Percentiles rank a stretch among this genome's conserved stretches.
These are phyloP conservation scores for Temnothorax nylanderi DNA, from an alignment of 1,140 invertebrate genomes.

Conservation along the genomic window DNA sequence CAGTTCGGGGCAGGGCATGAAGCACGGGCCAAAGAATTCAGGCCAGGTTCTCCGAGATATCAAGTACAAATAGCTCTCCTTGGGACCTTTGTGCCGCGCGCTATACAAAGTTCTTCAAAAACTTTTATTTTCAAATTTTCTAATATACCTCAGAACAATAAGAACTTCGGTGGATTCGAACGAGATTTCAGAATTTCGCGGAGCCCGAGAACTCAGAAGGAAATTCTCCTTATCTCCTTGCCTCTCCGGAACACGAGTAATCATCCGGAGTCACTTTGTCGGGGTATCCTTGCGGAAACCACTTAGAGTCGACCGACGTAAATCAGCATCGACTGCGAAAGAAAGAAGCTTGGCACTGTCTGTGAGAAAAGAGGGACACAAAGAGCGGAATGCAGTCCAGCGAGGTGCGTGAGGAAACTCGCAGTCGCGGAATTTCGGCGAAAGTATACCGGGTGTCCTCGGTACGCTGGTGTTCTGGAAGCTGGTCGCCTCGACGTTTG, in stretches of 20 bases:
- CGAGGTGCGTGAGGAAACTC: slow-evolving; percentile 71
- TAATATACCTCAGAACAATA: background rate
- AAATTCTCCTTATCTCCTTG: background rate
- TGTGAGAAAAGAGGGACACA: slow-evolving; percentile 69
- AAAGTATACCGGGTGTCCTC: slow-evolving; percentile 78
- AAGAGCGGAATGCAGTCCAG: slow-evolving; percentile 78
- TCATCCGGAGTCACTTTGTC: background rate
- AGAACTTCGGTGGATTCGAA: background rate
- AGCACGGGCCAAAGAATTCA: slow-evolving; percentile 22
- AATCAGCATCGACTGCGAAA: slow-evolving; percentile 54
- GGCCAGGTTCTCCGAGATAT: slow-evolving; percentile 37
- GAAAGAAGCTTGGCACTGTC: slow-evolving; percentile 66
- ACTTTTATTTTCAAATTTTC: background rate
- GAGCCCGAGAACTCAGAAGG: no score
- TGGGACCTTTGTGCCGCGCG: no score
- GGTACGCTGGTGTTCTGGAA: background rate
- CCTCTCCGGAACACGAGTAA: background rate
- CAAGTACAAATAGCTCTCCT: background rate
- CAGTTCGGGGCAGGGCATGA: background rate
- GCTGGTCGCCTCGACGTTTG: background rate
- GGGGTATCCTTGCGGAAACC: slow-evolving; percentile 12
- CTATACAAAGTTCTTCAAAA: background rate
- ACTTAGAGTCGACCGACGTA: slow-evolving; percentile 12
- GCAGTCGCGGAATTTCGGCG: slow-evolving; percentile 76
- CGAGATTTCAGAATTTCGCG: background rate